phyloP scores from a whole-genome alignment of 30 jellyfish, hydroid and myxozoan species.

The Aurelia sp. region DNA sequence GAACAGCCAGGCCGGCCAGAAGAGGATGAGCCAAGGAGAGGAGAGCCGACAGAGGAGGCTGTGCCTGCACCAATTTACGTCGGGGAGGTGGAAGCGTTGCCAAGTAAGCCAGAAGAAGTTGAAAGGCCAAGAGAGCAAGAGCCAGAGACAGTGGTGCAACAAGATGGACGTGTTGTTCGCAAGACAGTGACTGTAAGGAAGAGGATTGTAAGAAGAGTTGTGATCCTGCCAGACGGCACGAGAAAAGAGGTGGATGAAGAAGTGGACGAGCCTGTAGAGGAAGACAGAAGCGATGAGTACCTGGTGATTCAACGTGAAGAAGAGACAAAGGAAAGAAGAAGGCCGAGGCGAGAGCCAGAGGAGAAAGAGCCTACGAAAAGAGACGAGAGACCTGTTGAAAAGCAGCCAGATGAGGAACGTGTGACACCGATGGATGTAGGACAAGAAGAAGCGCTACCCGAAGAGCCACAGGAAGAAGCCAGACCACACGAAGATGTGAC shows the following conservation, averaged over 20 bases:
- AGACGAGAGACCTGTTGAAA: neutral
- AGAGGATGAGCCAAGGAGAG: constrained; percentile 17
- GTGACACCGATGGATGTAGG: constrained; percentile 40
- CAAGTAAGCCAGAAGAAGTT: neutral
- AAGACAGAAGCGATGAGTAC: constrained; percentile 7
- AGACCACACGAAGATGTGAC: constrained; percentile 2
- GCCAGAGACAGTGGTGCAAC: constrained; percentile 30
- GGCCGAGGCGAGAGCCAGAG: constrained; percentile 30
- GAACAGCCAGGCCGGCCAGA: constrained; percentile 15
- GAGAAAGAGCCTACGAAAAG: neutral
- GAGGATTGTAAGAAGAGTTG: constrained; percentile 63
- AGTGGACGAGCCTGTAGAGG: constrained; percentile 42
- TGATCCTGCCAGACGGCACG: constrained; percentile 75
- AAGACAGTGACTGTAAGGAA: constrained; percentile 66
- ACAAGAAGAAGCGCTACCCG: constrained; percentile 31
- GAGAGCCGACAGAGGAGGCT: constrained; percentile 7
- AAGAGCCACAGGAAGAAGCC: constrained; percentile 12
- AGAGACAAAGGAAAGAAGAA: neutral
- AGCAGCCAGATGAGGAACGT: constrained; percentile 15
- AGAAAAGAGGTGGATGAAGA: constrained; percentile 62
- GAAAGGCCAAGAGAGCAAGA: constrained; percentile 16
- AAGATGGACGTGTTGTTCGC: constrained; percentile 64
- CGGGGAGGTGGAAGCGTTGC: too few relatives aligned
- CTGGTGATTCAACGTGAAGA: constrained; percentile 21
- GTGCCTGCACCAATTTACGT: constrained; percentile 1